Evolutionary conservation across 2,113 vertebrate species (phyloP).

Genomic region (Hystrix cristata): DNA sequence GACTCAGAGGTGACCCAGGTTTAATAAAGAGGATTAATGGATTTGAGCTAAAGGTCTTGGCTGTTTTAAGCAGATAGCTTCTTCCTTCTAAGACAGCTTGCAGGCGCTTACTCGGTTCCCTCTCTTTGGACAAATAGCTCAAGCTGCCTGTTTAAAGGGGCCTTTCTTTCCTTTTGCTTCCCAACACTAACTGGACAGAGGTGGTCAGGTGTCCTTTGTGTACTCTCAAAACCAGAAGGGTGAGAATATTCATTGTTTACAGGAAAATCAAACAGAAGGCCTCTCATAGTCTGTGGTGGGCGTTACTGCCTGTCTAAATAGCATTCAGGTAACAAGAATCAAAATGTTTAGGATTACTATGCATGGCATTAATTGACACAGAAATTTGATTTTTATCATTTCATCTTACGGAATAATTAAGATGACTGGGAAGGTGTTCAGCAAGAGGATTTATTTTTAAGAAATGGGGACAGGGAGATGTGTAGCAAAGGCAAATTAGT

Average conservation of each 20-base stretch:
- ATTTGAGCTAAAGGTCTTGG: constrained; percentile 91
- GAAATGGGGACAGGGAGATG: background rate
- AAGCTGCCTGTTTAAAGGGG: constrained; percentile 64
- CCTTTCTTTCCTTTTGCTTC: background rate
- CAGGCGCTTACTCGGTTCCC: constrained; percentile 73
- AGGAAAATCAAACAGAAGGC: background rate
- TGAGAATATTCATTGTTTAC: background rate
- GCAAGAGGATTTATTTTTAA: background rate
- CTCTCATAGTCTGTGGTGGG: background rate
- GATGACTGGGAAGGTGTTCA: background rate
- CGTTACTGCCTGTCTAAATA: background rate
- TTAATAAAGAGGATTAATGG: constrained; percentile 94
- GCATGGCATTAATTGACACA: background rate
- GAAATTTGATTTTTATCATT: background rate
- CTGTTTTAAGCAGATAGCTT: constrained; percentile 91
- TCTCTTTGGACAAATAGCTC: constrained; percentile 74
- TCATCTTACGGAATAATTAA: background rate
- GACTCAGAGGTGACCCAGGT: constrained; percentile 90
- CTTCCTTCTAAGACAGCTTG: constrained; percentile 86
- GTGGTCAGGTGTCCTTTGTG: background rate
- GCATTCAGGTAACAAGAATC: background rate
- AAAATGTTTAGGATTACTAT: background rate
- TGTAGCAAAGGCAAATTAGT: background rate
- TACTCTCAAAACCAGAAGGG: background rate
- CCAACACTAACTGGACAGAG: background rate